Evolutionary conservation across 2,113 vertebrate species (phyloP).

Genomic region (Arenaria interpres): DNA sequence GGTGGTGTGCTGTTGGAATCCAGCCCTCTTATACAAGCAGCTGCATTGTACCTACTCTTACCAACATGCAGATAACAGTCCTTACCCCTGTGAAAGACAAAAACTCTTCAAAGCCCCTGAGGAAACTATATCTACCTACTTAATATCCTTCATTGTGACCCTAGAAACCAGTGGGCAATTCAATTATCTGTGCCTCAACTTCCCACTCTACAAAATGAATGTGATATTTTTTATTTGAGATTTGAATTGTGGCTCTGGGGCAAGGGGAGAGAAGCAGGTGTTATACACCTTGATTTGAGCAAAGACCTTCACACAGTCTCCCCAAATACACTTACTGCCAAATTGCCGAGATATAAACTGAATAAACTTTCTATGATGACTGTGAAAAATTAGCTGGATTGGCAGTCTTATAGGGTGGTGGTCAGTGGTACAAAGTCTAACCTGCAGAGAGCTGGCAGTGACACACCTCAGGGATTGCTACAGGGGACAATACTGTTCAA

Average conservation of each 20-base stretch:
- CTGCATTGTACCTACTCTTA: neutral
- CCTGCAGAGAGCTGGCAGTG: neutral
- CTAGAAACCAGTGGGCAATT: neutral
- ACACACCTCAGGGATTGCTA: accelerated
- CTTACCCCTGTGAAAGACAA: neutral
- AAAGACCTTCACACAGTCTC: neutral
- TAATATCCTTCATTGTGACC: neutral
- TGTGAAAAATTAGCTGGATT: no score
- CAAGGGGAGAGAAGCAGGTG: accelerated
- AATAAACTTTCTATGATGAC: neutral
- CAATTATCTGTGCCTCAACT: neutral
- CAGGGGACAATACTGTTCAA: neutral
- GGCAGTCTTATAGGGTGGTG: neutral
- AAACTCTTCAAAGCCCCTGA: neutral
- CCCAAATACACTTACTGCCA: neutral
- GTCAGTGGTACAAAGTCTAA: neutral
- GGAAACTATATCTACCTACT: neutral
- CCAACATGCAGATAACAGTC: neutral
- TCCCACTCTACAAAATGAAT: neutral
- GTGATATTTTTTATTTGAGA: neutral
- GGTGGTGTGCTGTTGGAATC: neutral
- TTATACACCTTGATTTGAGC: neutral
- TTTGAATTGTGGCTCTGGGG: neutral
- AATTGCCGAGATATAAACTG: neutral
- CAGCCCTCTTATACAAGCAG: neutral